Evolutionary conservation across 53 echinoderm and acorn worm species (phyloP), one percentile per base, ranked within the genome.

Genomic region (Zoroaster sp.): DNA sequence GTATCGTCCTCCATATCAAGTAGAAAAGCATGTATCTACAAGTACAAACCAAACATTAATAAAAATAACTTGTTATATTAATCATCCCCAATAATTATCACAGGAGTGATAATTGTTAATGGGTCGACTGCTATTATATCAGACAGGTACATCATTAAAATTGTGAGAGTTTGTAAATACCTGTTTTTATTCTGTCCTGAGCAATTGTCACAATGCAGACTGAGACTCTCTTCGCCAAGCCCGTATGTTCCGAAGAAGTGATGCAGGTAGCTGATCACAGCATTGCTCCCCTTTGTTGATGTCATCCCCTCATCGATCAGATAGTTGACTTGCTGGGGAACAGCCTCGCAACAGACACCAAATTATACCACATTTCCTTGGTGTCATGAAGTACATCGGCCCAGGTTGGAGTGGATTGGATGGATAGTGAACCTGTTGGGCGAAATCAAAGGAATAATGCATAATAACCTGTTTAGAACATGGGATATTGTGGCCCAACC

Each of bases 121-220:
- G 12, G 7, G 45, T 44, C 12, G 12, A 44, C 45, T 7, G 12
- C 7, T 0, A 44, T 44, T 44, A 9, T 44, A 7, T 44, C 45
- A 17, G 47, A 47, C 11, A 47, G 15, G 15, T 5, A 4, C 7
- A 3, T 1, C 15, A 17, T 2, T 17, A 47, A 5, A 85, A 80
- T 73, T 15, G 74, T 10, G 18, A 5, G 4, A 1, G 11, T 47
- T 5, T 86, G n/a, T n/a, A n/a, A 6, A 40, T 73, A 93, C 36
- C 59, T 53, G 49, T 93, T 93, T 13, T 93, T 93, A 35, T 93
- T 93, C 47, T 93, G 88, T 1, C 90, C 93, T 12, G 68, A 63
- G 32, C 94, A 94, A 53, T 94, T 94, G 55, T 94, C 94, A 46
- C 80, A 87, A 69, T 91, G 74, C 68, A 94, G 34, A 2, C 45